phyloP scores from a whole-genome alignment of 2,113 vertebrate species.

The Lampris incognitus region DNA sequence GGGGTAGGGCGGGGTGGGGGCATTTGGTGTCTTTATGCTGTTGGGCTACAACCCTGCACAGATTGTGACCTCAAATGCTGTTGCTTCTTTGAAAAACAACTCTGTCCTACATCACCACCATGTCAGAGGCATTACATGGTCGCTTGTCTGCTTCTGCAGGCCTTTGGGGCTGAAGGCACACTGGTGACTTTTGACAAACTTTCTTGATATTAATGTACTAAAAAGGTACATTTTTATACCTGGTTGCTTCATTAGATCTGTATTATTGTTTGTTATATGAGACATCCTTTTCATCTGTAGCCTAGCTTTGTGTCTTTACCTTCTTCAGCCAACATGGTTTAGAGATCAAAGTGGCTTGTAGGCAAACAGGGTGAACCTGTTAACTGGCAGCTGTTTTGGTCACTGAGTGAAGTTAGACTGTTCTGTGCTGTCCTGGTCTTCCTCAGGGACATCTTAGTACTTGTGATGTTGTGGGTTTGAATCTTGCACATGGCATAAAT shows the following conservation, averaged over 20 bases:
- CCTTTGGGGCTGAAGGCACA: background rate
- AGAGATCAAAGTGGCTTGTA: background rate
- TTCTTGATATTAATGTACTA: background rate
- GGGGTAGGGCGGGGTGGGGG: too few species aligned
- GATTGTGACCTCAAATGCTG: conserved; percentile 50
- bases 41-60: conserved; percentile 34
- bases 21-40: conserved; percentile 21
- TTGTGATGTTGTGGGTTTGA: too few species aligned
- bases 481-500: too few species aligned
- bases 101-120: conserved; percentile 9
- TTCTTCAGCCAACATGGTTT: background rate
- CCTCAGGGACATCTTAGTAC: too few species aligned
- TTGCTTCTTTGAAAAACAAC: conserved; percentile 22
- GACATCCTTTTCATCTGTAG: background rate
- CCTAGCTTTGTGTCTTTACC: background rate
- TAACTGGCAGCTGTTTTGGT: too few species aligned
- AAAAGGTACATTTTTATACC: too few species aligned
- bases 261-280: background rate
- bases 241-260: too few species aligned
- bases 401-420: too few species aligned
- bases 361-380: background rate
- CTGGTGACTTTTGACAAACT: conserved; percentile 5
- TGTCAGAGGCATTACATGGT: background rate
- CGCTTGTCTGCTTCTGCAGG: conserved; percentile 5
- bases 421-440: too few species aligned